These are phyloP conservation scores for Leptura quadrifasciata DNA, from an alignment of 2,888 invertebrate species.

Conservation along the genomic window DNA sequence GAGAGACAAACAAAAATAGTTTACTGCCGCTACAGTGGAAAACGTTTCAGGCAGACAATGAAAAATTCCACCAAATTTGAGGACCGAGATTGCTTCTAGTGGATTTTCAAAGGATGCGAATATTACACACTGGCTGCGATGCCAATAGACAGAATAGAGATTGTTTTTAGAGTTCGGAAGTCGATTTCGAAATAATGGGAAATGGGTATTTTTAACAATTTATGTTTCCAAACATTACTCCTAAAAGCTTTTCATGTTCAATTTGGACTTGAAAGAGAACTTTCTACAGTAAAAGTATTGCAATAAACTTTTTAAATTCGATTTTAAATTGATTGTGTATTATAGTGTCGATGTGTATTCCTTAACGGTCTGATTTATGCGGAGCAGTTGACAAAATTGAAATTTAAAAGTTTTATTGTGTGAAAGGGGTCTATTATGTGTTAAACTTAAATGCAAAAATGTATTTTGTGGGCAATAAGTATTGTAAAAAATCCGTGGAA, in stretches of 20 bases:
- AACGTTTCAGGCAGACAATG: constrained; percentile 29
- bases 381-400: background rate
- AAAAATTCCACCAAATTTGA: constrained; percentile 39
- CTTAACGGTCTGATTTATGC: constrained; percentile 35
- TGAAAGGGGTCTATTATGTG: background rate
- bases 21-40: constrained; percentile 20
- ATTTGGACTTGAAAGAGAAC: constrained; percentile 44
- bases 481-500: background rate
- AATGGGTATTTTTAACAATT: constrained; percentile 45
- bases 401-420: constrained; percentile 13
- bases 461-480: background rate
- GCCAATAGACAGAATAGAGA: constrained; percentile 35
- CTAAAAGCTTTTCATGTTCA: constrained; percentile 42
- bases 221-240: constrained; percentile 38
- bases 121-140: constrained; percentile 32
- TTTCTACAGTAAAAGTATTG: constrained; percentile 39
- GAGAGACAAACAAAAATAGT: constrained; percentile 60
- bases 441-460: background rate
- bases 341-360: constrained; percentile 43
- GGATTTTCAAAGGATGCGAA: constrained; percentile 36
- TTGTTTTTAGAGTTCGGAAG: constrained; percentile 44
- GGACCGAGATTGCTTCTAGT: constrained; percentile 33
- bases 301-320: constrained; percentile 40
- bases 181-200: constrained; percentile 41
- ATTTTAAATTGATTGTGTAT: constrained; percentile 46